These are phyloP conservation scores for Hypotaenidia okinawae DNA, from an alignment of 2,797 vertebrate species.

Conservation along the genomic window DNA sequence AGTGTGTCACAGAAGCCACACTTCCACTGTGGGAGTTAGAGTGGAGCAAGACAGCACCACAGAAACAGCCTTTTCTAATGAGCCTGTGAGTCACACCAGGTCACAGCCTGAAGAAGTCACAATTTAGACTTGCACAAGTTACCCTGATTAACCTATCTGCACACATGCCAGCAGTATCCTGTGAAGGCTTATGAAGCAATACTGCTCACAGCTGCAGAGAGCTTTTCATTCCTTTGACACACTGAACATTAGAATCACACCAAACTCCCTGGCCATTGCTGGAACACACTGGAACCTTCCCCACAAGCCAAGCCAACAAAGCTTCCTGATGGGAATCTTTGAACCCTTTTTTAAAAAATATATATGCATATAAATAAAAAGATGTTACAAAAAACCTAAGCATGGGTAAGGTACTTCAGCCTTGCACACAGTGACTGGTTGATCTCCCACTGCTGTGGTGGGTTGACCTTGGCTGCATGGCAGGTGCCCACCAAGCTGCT, in stretches of 20 bases:
- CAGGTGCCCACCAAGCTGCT: too few relatives aligned
- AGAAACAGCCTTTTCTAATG: neutral
- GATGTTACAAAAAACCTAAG: neutral
- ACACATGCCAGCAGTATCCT: neutral
- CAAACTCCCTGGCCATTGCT: neutral
- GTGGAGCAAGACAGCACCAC: neutral
- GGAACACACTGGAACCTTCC: neutral
- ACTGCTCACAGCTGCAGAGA: neutral
- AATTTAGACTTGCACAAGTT: neutral
- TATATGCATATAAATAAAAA: neutral
- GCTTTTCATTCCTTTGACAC: neutral
- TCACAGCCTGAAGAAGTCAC: neutral
- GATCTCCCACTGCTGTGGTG: neutral
- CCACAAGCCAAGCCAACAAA: neutral
- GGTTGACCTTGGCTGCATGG: too few relatives aligned
- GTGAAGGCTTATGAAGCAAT: neutral
- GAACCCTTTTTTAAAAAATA: neutral
- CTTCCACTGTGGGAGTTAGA: neutral
- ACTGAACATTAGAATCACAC: neutral
- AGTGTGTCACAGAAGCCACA: fast-evolving
- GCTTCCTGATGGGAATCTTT: neutral
- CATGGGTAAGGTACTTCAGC: neutral
- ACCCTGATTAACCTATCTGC: neutral
- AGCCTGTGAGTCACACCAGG: neutral
- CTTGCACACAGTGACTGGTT: neutral